Evolutionary conservation across 2,797 vertebrate species (phyloP).

Genomic region (Lithobates sylvaticus): DNA sequence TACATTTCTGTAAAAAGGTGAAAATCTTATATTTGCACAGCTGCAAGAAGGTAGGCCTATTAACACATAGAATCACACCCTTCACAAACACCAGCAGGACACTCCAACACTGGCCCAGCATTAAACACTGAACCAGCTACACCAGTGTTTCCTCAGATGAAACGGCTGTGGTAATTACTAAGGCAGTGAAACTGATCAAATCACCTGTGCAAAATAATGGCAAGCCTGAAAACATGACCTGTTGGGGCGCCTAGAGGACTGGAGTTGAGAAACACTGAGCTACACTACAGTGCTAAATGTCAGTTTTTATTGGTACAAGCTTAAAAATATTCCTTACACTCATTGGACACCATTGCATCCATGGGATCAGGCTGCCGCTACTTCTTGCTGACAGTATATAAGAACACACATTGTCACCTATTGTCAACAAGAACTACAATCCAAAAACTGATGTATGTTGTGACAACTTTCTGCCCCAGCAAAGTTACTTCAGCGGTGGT

Average conservation of each 20-base stretch:
- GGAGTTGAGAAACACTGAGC: too few relatives aligned
- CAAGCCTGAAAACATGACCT: too few relatives aligned
- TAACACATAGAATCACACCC: constrained; percentile 72
- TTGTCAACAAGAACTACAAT: too few relatives aligned
- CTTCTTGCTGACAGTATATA: too few relatives aligned
- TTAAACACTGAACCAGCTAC: constrained; percentile 65
- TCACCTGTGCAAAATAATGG: too few relatives aligned
- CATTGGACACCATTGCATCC: neutral
- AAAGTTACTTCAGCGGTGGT: too few relatives aligned
- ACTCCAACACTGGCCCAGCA: constrained; percentile 65
- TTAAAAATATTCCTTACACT: neutral
- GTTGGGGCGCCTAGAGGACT: too few relatives aligned
- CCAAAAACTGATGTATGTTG: neutral
- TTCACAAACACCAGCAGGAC: constrained; percentile 71
- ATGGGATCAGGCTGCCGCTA: neutral
- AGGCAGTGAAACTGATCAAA: too few relatives aligned
- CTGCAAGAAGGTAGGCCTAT: constrained; percentile 72
- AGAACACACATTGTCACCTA: too few relatives aligned
- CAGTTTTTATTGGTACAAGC: neutral
- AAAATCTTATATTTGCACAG: constrained; percentile 79
- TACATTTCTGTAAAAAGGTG: constrained; percentile 59
- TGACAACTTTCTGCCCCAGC: too few relatives aligned
- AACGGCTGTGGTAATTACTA: too few relatives aligned
- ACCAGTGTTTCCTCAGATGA: too few relatives aligned
- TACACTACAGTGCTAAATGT: constrained; percentile 61